Percentiles rank a stretch among this genome's conserved stretches.
Evolutionary conservation across 2,888 invertebrate genomes (phyloP).

Genomic region (Pterostichus niger): DNA sequence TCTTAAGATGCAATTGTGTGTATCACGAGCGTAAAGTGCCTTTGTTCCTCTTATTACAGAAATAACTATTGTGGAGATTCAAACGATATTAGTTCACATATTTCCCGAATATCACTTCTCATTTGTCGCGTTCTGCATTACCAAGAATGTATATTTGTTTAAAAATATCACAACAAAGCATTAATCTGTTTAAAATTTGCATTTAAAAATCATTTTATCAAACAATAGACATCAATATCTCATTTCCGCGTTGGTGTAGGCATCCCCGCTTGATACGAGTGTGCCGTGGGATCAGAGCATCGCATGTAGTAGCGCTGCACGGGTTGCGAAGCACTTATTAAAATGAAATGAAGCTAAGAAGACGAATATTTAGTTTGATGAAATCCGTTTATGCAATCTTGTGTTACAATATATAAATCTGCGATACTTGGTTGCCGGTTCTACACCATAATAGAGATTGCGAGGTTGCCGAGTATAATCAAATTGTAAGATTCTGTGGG

Average conservation of each 20-base stretch:
- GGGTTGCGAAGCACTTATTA: slow-evolving; percentile 17
- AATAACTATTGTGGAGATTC: too few species aligned
- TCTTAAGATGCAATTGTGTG: too few species aligned
- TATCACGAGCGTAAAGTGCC: too few species aligned
- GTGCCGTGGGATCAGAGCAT: not conserved
- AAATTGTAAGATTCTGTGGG: slow-evolving; percentile 25
- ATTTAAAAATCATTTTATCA: slow-evolving; percentile 2
- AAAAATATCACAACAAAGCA: too few species aligned
- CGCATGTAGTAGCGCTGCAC: not conserved
- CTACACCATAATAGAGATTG: slow-evolving; percentile 1
- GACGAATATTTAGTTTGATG: slow-evolving; percentile 50
- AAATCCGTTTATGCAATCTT: slow-evolving; percentile 39
- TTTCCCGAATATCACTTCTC: too few species aligned
- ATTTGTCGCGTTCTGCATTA: too few species aligned
- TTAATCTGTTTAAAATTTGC: too few species aligned
- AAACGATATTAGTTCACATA: too few species aligned
- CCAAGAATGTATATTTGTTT: too few species aligned
- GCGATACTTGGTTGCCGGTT: not conserved
- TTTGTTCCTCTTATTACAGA: too few species aligned
- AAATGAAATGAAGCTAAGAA: slow-evolving; percentile 51
- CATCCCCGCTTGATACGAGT: not conserved
- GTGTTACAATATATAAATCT: slow-evolving; percentile 37
- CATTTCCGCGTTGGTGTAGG: not conserved
- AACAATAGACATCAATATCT: slow-evolving; percentile 33
- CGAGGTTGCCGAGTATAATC: slow-evolving; percentile 14